Conservation (phyloP, 2,113 vertebrate genomes). For the Panthera leo region DNA sequence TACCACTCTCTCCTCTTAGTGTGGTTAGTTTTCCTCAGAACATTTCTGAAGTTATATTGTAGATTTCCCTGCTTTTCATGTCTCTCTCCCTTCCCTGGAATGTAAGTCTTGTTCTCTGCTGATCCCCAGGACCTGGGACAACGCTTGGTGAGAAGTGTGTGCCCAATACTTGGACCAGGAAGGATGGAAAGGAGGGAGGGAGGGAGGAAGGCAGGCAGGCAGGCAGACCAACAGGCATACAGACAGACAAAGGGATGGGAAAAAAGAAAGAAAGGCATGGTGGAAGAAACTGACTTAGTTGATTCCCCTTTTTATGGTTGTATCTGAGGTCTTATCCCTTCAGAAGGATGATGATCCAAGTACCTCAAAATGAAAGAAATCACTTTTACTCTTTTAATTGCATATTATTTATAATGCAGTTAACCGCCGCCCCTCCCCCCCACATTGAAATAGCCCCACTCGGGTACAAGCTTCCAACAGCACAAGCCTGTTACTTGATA, state of each 20-base stretch:
- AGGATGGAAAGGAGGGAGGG: background rate
- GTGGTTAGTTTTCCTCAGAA: background rate
- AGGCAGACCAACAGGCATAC: background rate
- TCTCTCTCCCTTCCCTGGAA: background rate
- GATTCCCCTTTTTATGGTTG: background rate
- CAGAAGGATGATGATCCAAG: background rate
- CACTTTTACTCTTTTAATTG: slow-evolving; percentile 3
- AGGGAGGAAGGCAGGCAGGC: background rate
- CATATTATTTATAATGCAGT: background rate
- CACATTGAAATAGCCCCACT: background rate
- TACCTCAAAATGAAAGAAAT: background rate
- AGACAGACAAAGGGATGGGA: background rate
- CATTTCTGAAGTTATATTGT: background rate
- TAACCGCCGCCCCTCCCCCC: background rate
- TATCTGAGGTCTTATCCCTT: background rate
- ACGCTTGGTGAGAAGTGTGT: background rate
- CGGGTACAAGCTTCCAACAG: background rate
- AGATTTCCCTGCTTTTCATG: background rate
- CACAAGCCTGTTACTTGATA: background rate
- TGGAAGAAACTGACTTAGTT: background rate
- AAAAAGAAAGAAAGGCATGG: background rate
- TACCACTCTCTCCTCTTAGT: background rate
- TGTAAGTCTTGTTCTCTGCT: background rate
- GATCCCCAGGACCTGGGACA: background rate
- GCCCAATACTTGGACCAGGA: no score